Conservation (phyloP, 2,113 vertebrate genomes). For the Xenopus tropicalis region DNA sequence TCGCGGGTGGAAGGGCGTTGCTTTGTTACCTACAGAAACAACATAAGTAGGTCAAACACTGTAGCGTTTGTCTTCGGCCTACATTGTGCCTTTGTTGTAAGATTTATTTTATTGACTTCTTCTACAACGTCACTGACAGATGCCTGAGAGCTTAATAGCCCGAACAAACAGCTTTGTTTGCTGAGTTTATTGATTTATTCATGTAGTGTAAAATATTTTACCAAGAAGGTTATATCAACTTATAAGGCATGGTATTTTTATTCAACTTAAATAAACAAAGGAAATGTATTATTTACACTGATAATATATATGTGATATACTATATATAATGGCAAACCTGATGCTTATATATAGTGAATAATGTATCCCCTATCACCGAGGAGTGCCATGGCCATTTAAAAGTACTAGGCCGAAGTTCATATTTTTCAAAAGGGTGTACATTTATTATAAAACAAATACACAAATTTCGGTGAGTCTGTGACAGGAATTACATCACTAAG, state of each 20-base stretch:
- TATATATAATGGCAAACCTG: too few relatives aligned
- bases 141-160: conserved; percentile 20
- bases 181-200: conserved; percentile 21
- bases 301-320: too few relatives aligned
- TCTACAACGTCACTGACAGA: conserved; percentile 27
- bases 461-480: too few relatives aligned
- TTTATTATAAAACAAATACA: too few relatives aligned
- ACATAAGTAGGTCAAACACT: conserved; percentile 29
- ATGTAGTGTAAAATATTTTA: conserved; percentile 20
- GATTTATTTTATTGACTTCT: conserved; percentile 38
- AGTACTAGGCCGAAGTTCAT: too few relatives aligned
- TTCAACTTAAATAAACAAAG: conserved; percentile 1
- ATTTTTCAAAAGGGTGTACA: too few relatives aligned
- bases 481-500: too few relatives aligned
- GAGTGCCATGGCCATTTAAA: too few relatives aligned
- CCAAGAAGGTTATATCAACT: neutral
- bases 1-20: conserved; percentile 15
- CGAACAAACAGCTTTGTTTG: conserved; percentile 20
- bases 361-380: too few relatives aligned
- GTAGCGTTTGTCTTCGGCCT: conserved; percentile 17
- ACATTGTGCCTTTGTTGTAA: conserved; percentile 27
- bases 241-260: neutral
- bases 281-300: too few relatives aligned
- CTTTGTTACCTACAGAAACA: conserved; percentile 40
- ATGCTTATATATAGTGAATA: too few relatives aligned